Evolutionary conservation across 2,888 invertebrate genomes (phyloP).

Genomic region (Hyalella azteca): DNA sequence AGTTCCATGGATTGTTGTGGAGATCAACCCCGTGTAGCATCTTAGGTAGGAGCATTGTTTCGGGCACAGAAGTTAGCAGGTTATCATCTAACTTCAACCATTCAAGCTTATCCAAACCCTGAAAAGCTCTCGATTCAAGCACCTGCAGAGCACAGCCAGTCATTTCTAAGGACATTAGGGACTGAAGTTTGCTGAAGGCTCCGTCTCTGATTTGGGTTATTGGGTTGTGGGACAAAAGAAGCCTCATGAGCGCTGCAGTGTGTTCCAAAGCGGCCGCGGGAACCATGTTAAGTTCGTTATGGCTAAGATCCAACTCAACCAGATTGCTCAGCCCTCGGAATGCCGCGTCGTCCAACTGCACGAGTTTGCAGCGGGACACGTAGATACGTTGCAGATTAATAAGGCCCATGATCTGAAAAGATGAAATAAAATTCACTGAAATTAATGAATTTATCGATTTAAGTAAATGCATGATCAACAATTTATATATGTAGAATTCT

Average conservation of each 20-base stretch:
- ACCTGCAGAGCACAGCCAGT: conserved; percentile 74
- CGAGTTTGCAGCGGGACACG: conserved; percentile 78
- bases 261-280: conserved; percentile 81
- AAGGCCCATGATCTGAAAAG: conserved; percentile 75
- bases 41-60: conserved; percentile 43
- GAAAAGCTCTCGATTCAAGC: conserved; percentile 79
- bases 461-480: no score
- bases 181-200: conserved; percentile 71
- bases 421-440: not conserved
- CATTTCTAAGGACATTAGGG: conserved; percentile 72
- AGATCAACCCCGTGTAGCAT: conserved; percentile 78
- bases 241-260: conserved; percentile 81
- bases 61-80: conserved; percentile 65
- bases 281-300: conserved; percentile 78
- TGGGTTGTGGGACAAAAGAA: conserved; percentile 81
- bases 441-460: no score
- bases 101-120: conserved; percentile 70
- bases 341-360: conserved; percentile 78
- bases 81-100: conserved; percentile 78
- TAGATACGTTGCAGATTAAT: conserved; percentile 87
- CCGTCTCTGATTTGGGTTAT: conserved; percentile 69
- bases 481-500: no score
- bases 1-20: conserved; percentile 87
- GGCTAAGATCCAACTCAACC: conserved; percentile 85
- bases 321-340: conserved; percentile 71